These are phyloP conservation scores for Panzeria rudis DNA, from an alignment of 2,888 invertebrate genomes.

Conservation along the genomic window DNA sequence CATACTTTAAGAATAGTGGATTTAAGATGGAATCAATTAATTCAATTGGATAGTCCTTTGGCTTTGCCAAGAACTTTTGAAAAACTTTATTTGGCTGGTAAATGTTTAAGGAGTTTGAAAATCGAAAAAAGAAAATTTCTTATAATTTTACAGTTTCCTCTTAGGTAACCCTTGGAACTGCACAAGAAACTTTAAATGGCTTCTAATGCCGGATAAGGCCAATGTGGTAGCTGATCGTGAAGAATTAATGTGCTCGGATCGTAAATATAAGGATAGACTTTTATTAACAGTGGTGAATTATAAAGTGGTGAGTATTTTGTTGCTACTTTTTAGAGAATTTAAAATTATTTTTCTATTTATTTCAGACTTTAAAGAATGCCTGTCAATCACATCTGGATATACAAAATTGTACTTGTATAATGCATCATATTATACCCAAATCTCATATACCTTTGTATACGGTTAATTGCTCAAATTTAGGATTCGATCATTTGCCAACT, in stretches of 20 bases:
- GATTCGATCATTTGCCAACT: conserved; percentile 80
- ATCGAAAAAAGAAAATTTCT: conserved; percentile 52
- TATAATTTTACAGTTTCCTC: conserved; percentile 67
- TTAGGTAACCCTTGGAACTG: conserved; percentile 83
- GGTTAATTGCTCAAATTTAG: conserved; percentile 81
- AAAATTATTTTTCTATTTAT: background rate
- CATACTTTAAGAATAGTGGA: conserved; percentile 80
- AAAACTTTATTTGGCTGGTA: conserved; percentile 80
- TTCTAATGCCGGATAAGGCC: conserved; percentile 79
- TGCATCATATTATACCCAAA: conserved; percentile 81
- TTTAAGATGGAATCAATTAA: conserved; percentile 82
- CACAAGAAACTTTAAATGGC: conserved; percentile 82
- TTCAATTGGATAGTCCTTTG: conserved; percentile 81
- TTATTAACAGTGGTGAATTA: conserved; percentile 81
- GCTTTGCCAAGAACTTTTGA: conserved; percentile 78
- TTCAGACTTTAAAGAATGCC: conserved; percentile 77
- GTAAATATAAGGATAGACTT: conserved; percentile 81
- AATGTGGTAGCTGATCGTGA: conserved; percentile 80
- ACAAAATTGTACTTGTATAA: conserved; percentile 81
- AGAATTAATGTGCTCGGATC: conserved; percentile 80
- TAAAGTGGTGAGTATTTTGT: conserved; percentile 78
- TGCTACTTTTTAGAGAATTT: background rate
- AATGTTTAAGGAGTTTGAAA: conserved; percentile 25
- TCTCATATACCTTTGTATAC: conserved; percentile 81
- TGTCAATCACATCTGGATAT: conserved; percentile 81